phyloP scores from a whole-genome alignment of 2,113 vertebrate genomes.

The Oreocharis arfaki region DNA sequence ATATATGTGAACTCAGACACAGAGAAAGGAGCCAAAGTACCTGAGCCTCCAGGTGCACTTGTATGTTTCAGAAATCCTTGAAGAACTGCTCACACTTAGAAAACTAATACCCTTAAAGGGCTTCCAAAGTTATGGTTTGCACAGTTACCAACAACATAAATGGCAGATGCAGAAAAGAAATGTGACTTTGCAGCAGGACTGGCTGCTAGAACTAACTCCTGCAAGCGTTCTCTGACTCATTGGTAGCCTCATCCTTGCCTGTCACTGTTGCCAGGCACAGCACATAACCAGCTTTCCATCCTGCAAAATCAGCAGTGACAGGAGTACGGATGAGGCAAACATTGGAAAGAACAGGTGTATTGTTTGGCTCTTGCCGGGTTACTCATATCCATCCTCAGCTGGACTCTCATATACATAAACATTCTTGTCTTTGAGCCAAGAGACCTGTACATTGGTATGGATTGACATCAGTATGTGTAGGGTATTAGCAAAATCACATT shows the following conservation, averaged over 20 bases:
- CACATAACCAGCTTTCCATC: neutral
- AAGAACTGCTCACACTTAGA: neutral
- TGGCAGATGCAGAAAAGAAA: neutral
- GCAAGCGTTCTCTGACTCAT: neutral
- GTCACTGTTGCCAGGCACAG: neutral
- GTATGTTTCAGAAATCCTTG: neutral
- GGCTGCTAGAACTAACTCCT: neutral
- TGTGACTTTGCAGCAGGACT: neutral
- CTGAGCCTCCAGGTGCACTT: neutral
- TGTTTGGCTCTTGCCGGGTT: neutral
- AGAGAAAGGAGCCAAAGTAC: neutral
- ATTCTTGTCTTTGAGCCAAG: neutral
- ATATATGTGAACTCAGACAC: neutral
- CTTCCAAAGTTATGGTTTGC: neutral
- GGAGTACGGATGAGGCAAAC: neutral
- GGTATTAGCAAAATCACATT: neutral
- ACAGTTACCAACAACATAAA: neutral
- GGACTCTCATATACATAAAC: neutral
- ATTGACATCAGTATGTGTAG: rapidly evolving
- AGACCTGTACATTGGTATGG: neutral
- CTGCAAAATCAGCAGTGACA: neutral
- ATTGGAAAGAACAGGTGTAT: neutral
- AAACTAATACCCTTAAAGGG: neutral
- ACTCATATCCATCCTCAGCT: neutral
- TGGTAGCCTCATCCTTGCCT: neutral